Conservation (phyloP, 53 echinoderm and acorn worm species). For the Zoroaster sp. region DNA sequence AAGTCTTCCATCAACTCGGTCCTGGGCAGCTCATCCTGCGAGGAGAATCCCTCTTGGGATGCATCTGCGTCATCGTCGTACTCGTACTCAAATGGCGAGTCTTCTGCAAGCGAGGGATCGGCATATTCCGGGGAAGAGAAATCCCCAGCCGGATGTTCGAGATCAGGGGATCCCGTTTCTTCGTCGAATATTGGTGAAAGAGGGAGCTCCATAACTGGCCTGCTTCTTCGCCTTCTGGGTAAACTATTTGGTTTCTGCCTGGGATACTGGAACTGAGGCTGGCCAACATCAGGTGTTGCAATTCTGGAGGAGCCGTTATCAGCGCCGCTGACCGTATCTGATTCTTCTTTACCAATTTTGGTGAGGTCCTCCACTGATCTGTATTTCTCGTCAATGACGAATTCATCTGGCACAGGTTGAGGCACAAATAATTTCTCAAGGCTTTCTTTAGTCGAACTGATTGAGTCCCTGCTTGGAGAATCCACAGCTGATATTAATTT, state of each 20-base stretch:
- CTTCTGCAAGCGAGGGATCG: constrained; percentile 75
- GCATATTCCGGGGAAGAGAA: constrained; percentile 83
- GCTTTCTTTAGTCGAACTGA: constrained; percentile 4
- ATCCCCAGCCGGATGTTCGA: constrained; percentile 63
- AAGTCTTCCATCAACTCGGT: constrained; percentile 50
- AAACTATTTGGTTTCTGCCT: constrained; percentile 62
- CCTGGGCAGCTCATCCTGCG: constrained; percentile 36
- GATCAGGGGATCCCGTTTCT: constrained; percentile 68
- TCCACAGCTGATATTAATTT: neutral
- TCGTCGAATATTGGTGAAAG: constrained; percentile 96
- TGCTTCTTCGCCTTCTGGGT: constrained; percentile 58
- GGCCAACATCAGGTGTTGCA: constrained; percentile 48
- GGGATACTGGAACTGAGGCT: constrained; percentile 50
- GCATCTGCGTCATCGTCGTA: constrained; percentile 71
- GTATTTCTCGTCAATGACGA: constrained; percentile 75
- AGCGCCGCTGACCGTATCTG: constrained; percentile 2
- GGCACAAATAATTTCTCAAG: constrained; percentile 41
- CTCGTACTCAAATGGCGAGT: constrained; percentile 77
- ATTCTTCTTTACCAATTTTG: constrained; percentile 71
- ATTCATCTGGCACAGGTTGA: constrained; percentile 43
- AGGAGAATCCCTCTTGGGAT: constrained; percentile 30
- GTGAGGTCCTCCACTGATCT: constrained; percentile 93
- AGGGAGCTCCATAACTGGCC: constrained; percentile 79
- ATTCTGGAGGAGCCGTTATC: constrained; percentile 3
- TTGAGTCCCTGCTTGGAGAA: constrained; percentile 10